A percentile compares a stretch with the other conserved stretches of the same genome.
Conservation (phyloP, 1,140 invertebrate genomes). For the Dendrolimus punctatus region DNA sequence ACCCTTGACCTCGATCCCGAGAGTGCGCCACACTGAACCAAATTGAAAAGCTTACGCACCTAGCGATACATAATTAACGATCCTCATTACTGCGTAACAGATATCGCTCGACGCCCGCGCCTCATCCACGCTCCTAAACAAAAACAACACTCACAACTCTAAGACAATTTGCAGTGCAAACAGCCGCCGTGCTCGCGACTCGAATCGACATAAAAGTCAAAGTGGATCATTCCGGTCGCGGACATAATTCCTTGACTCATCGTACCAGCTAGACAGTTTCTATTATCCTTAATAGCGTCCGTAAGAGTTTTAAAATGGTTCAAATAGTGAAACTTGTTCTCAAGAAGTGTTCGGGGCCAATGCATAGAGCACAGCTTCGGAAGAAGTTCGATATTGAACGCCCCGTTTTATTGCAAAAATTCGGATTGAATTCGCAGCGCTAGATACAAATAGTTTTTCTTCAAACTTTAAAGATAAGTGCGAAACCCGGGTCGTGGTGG, state of each 20-base stretch:
- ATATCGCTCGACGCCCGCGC: slow-evolving; percentile 17
- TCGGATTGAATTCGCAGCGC: slow-evolving; percentile 35
- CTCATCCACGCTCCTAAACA: slow-evolving; percentile 3
- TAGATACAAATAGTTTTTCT: slow-evolving; percentile 11
- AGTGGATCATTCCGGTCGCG: slow-evolving; percentile 50
- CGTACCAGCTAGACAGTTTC: slow-evolving; percentile 58
- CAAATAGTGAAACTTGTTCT: slow-evolving; percentile 59
- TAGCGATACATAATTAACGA: slow-evolving; percentile 69
- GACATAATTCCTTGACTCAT: slow-evolving; percentile 57
- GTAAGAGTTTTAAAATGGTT: slow-evolving; percentile 67
- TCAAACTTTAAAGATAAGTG: slow-evolving; percentile 1
- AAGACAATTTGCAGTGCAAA: neutral
- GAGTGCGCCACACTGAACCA: slow-evolving; percentile 53
- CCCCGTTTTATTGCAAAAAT: slow-evolving; percentile 61
- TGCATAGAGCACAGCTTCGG: slow-evolving; percentile 32
- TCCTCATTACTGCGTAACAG: slow-evolving; percentile 58
- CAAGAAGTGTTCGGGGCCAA: slow-evolving; percentile 48
- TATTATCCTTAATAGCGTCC: slow-evolving; percentile 66
- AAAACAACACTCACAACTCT: neutral
- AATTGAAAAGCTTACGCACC: slow-evolving; percentile 61
- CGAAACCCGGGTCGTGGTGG: slow-evolving; percentile 11
- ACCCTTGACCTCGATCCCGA: slow-evolving; percentile 66
- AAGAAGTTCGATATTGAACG: slow-evolving; percentile 57
- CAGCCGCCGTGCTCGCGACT: neutral
- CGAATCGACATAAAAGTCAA: slow-evolving; percentile 36